Evolutionary conservation across 2,113 vertebrate genomes (phyloP), one percentile per base, ranked within the genome.

Genomic region (Tachuris rubrigastra): DNA sequence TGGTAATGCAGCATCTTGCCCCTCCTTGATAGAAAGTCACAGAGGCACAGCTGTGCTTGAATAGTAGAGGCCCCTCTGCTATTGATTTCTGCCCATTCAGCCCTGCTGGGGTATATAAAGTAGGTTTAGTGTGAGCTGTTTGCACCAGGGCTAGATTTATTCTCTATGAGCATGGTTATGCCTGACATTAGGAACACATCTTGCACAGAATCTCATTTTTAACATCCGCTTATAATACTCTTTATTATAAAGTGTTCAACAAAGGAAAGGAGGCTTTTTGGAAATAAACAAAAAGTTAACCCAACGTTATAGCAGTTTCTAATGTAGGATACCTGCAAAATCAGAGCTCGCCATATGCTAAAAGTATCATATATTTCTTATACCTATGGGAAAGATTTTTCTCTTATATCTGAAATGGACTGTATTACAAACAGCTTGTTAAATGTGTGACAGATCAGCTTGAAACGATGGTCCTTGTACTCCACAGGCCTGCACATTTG

Each of bases 361-460:
- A 58, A 94, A 95, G 86, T 56, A 95, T 93, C 37, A 5, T 74
- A 30, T 66, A 90, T 95, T 92, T 88, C 93, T 81, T 89, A 69
- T 69, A 79, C 96, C 94, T 85, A 41, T 94, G 97, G 96, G 94
- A 91, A 77, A 81, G 83, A 46, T 65, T 95, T 96, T 94, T 92
- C 67, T 94, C 95, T 92, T 86, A 80, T 93, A 92, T 87, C 80
- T 81, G 90, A 96, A 96, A 96, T 96, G 97, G 97, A 87, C 97
- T 96, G 37, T 89, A 96, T 97, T 95, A 95, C 95, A 97, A 97
- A 96, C 96, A 97, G 97, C 98, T 98, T 97, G 97, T 98, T 97
- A 97, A 98, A 94, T 46, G 79, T 95, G 97, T 92, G 95, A 95
- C 95, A 92, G 96, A 92, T 96, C 52, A 8, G 86, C 76, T 67